phyloP scores from a whole-genome alignment of 2,888 invertebrate genomes.

The Dolichopus griseipennis region DNA sequence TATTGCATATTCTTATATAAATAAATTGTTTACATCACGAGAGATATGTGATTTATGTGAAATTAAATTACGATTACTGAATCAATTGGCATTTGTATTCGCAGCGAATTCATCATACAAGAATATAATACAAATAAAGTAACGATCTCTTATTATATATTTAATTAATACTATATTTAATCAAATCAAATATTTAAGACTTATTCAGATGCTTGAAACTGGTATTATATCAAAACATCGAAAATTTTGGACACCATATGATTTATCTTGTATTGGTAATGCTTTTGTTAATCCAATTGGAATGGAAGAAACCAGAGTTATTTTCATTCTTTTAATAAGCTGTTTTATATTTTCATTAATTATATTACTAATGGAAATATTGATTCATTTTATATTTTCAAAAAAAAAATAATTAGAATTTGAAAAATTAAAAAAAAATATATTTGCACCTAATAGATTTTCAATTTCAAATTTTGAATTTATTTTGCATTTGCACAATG shows the following conservation, averaged over 20 bases:
- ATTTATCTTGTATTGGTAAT: slow-evolving; percentile 32
- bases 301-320: slow-evolving; percentile 36
- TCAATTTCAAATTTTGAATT: no score
- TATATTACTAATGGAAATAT: no score
- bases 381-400: no score
- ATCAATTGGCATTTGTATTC: slow-evolving; percentile 26
- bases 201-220: slow-evolving; percentile 32
- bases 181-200: no score
- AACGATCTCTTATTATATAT: not conserved
- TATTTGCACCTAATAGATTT: no score
- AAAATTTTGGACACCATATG: slow-evolving; percentile 31
- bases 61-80: slow-evolving; percentile 31
- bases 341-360: not conserved
- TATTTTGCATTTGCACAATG: no score
- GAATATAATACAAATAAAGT: slow-evolving; percentile 32
- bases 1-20: slow-evolving; percentile 30
- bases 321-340: slow-evolving; percentile 33
- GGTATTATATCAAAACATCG: slow-evolving; percentile 33
- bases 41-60: slow-evolving; percentile 41
- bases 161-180: not conserved
- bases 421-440: no score
- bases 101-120: slow-evolving; percentile 33
- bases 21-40: slow-evolving; percentile 31
- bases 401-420: no score
- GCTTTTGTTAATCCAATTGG: slow-evolving; percentile 34